Evolutionary conservation across 2,888 invertebrate genomes (phyloP), one percentile per base, ranked within the genome.

Genomic region (Ichneumoninae sp.): DNA sequence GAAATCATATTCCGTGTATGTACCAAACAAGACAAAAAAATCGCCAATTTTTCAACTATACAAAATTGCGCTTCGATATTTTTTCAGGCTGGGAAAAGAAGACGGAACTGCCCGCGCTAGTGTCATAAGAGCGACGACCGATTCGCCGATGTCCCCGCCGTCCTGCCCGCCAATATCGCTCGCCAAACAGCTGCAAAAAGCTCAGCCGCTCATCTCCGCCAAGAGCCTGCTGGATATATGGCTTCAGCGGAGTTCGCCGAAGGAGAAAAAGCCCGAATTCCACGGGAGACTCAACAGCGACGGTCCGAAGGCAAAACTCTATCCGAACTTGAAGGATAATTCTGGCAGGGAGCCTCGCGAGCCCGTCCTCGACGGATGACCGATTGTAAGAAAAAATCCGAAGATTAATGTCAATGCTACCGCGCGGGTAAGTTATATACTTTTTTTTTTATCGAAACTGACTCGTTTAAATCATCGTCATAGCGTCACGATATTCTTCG

Each of bases 61-160:
- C 7, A 6, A 54, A 52, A 22, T 16, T 69, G 13, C 40, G 7
- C 8, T 66, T 65, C 57, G 36, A 52, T 36, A 16, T 47, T 22
- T 57, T 26, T 57, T 4, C 22, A 93, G 93, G 1, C 85, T 93
- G 22, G 91, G 91, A 16, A 94, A 93, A 79, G 93, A 92, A 57
- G 94, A 94, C 36, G 88, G 88, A 65, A 91, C 94, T 57, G 94
- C 94, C 0, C 94, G 95, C 8, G 95, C 94, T 3, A 94, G 93
- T 72, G 95, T 96, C 0, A 95, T 96, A 82, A 94, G 97, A 71
- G 97, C 97, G 1, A 97, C 97, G 0, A 97, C 97, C 0, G 98
- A 98, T 92, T 97, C 97, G 0, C 97, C 97, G 0, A 95, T 97
- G 93, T 98, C 98, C 0, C 97, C 97, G 0, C 97, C 97, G 0